These are phyloP conservation scores for Calliopsis andreniformis DNA, from an alignment of 1,140 invertebrate species.

Conservation along the genomic window DNA sequence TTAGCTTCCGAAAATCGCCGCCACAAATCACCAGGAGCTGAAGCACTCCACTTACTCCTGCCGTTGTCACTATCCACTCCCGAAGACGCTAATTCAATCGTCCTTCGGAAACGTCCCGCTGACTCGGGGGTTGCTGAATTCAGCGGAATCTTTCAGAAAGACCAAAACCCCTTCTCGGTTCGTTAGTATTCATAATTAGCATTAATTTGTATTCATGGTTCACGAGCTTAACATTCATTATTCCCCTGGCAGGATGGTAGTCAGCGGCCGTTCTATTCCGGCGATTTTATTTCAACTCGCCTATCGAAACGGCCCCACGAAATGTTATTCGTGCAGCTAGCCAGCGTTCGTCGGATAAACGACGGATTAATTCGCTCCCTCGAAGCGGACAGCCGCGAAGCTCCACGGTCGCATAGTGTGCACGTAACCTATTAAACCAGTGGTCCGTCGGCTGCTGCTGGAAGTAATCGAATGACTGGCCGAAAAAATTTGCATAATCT, in stretches of 20 bases:
- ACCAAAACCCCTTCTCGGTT: not conserved
- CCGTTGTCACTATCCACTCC: not conserved
- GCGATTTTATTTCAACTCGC: constrained; percentile 18
- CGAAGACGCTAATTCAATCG: not conserved
- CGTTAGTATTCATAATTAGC: constrained; percentile 24
- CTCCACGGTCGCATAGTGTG: constrained; percentile 39
- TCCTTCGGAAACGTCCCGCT: not conserved
- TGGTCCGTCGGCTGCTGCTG: not conserved
- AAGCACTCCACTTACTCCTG: too few species aligned
- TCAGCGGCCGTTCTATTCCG: too few species aligned
- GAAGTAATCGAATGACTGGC: constrained; percentile 20
- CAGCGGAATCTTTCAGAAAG: not conserved
- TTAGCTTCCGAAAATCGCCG: too few species aligned
- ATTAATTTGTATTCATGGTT: constrained; percentile 32
- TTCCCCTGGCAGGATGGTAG: not conserved
- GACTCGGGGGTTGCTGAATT: not conserved
- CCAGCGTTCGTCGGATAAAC: constrained; percentile 42
- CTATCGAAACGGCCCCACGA: not conserved
- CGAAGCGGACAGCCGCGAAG: constrained; percentile 28
- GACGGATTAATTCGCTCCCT: constrained; percentile 51
- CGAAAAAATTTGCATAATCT: constrained; percentile 37
- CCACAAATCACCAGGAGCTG: too few species aligned
- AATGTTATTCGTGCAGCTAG: constrained; percentile 24
- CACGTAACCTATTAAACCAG: constrained; percentile 40
- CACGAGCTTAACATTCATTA: constrained; percentile 34